Conservation (phyloP, 2,888 invertebrate species). For the Beris chalybata region DNA sequence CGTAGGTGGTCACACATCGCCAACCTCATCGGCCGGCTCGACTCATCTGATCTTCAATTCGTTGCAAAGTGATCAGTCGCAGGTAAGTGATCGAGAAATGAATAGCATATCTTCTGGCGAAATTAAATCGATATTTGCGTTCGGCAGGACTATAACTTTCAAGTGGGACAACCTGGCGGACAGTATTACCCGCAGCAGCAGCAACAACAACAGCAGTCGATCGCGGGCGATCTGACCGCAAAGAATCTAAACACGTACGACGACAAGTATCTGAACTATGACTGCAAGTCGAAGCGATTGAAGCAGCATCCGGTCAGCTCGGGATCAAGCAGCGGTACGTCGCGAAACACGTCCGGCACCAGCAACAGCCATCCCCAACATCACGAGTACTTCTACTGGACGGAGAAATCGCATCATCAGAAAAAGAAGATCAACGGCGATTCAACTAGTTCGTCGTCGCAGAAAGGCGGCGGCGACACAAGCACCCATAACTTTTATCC, state of each 20-base stretch:
- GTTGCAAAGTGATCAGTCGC: conserved; percentile 33
- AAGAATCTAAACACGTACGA: conserved; percentile 37
- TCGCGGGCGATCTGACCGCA: conserved; percentile 4
- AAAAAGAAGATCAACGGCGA: conserved; percentile 41
- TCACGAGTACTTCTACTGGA: conserved; percentile 55
- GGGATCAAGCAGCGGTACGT: not conserved
- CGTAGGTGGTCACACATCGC: conserved; percentile 52
- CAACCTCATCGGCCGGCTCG: conserved; percentile 54
- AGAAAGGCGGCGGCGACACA: conserved; percentile 30
- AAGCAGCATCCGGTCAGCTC: conserved; percentile 35
- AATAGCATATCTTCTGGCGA: not conserved
- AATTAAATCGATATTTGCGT: not conserved
- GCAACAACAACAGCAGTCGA: not conserved
- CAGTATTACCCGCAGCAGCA: conserved; percentile 25
- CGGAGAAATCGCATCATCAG: conserved; percentile 44
- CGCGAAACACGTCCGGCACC: not conserved
- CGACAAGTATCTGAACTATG: conserved; percentile 38
- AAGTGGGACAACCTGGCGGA: conserved; percentile 21
- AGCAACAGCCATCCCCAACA: not conserved
- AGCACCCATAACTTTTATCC: conserved; percentile 46
- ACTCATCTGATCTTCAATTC: conserved; percentile 53
- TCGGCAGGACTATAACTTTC: conserved; percentile 38
- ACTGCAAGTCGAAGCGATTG: conserved; percentile 38
- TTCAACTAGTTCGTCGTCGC: not conserved
- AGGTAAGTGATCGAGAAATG: conserved; percentile 6